A percentile compares a stretch with the other conserved stretches of the same genome.
These are phyloP conservation scores for Hyla sarda DNA, from an alignment of 2,113 vertebrate species.

Conservation along the genomic window DNA sequence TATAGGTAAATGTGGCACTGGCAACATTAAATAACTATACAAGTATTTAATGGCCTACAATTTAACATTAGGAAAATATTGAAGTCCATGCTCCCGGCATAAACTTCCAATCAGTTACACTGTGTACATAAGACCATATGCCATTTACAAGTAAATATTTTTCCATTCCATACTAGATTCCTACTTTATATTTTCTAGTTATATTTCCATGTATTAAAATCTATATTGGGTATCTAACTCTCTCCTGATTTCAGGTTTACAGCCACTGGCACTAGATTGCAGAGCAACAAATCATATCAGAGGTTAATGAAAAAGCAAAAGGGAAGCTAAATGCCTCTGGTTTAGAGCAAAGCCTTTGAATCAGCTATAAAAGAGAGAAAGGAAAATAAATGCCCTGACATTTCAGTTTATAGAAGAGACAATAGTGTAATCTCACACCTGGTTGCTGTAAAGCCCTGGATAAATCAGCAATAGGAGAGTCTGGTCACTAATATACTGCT, in stretches of 20 bases:
- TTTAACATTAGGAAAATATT: too few species aligned
- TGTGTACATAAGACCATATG: too few species aligned
- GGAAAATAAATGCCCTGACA: slow-evolving; percentile 46
- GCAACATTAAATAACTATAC: too few species aligned
- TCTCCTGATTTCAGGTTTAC: slow-evolving; percentile 3
- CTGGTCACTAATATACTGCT: slow-evolving; percentile 28
- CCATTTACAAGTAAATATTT: not conserved
- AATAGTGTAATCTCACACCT: slow-evolving; percentile 33
- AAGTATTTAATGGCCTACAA: too few species aligned
- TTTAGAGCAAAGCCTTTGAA: slow-evolving; percentile 44
- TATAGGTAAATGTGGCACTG: too few species aligned
- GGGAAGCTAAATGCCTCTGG: slow-evolving; percentile 44
- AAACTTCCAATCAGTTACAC: too few species aligned
- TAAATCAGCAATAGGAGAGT: slow-evolving; percentile 41
- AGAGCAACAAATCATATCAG: slow-evolving; percentile 45
- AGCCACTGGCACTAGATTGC: not conserved
- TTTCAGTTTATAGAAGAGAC: slow-evolving; percentile 49
- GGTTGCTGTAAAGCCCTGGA: slow-evolving; percentile 41
- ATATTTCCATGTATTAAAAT: slow-evolving; percentile 8
- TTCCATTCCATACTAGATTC: not conserved
- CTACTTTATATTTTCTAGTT: not conserved
- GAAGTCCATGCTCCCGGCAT: too few species aligned
- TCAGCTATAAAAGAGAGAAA: slow-evolving; percentile 46
- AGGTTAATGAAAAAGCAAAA: slow-evolving; percentile 47
- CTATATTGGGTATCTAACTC: not conserved